Base-by-base conservation (phyloP, 2,888 invertebrate species). In the Orthosia cruda region DNA sequence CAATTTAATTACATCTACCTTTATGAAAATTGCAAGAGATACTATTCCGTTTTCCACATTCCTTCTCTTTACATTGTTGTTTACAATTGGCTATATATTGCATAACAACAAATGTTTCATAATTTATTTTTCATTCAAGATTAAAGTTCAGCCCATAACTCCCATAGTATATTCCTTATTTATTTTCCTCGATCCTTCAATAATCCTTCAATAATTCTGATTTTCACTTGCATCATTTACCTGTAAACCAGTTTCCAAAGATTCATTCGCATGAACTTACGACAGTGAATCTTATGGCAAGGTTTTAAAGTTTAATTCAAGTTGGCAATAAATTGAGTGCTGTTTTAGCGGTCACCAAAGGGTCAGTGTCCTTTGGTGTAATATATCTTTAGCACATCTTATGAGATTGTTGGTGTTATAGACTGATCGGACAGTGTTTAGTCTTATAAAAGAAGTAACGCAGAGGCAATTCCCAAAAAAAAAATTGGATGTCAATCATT, bases 71-170 rank as follows among this genome's bases (percentile, higher is more conserved):
- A 23, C 23, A 3, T n/a, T 13, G 16, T 50, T 70, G 26, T 54
- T 32, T 49, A 23, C 13, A 15, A 32, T 16, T 50, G 55, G 45
- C 23, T 23, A n/a, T 45, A 32, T 18, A 74, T 81, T 81, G 61
- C 81, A 52, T 45, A 81, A 81, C 32, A 16, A 23, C 16, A 12
- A 12, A 58, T 47, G 23, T 78, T 78, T 49, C 78, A 23, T 69
- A 47, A 69, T 23, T n/a, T n/a, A 32, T 32, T 32, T 32, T 32
- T 7, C 32, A 32, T 32, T 32, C 32, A 32, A 32, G 32, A 32
- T 32, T 7, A 7, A 5, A 7, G 9, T 40, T 40, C 40, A 40
- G 40, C 40, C 40, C 7, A 40, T 40, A 9, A n/a, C 3, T n/a
- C 13, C 16, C 5, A 7, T 50, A 18, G 0, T n/a, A 15, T 40